Percentiles rank a stretch among this genome's conserved stretches.
These are phyloP conservation scores for Aselliscus stoliczkanus DNA, from an alignment of 2,797 vertebrate genomes.

Conservation along the genomic window DNA sequence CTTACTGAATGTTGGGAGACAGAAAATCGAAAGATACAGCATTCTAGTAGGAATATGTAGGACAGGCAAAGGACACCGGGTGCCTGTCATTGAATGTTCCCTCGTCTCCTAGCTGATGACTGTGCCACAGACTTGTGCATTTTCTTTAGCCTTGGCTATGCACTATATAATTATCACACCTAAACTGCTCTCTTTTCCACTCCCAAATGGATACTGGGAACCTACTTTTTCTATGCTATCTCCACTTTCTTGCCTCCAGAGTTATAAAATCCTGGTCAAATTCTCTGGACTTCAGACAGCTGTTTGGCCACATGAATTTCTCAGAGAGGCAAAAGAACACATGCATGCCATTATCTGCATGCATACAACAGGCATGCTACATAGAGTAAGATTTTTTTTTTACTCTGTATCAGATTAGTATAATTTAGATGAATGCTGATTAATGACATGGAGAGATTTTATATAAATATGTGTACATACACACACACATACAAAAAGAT, in stretches of 20 bases:
- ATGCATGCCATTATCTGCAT: not conserved
- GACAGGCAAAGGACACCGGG: not conserved
- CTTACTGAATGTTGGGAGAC: not conserved
- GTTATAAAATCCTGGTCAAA: not conserved
- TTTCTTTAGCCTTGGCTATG: not conserved
- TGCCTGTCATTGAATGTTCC: not conserved
- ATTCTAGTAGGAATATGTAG: not conserved
- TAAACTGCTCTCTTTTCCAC: conserved; percentile 16
- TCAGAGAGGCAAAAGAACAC: not conserved
- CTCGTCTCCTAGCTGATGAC: not conserved
- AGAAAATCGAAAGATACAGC: not conserved
- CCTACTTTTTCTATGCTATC: not conserved
- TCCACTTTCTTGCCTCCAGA: not conserved
- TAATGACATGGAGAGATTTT: not conserved
- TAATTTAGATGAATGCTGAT: conserved; percentile 4
- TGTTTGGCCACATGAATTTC: conserved; percentile 7
- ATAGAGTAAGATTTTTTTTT: not conserved
- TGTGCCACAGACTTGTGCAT: not conserved
- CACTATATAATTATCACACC: not conserved
- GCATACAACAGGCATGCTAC: not conserved
- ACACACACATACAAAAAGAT: not conserved
- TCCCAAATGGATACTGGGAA: not conserved
- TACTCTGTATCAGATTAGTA: not conserved
- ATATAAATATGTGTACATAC: not conserved
- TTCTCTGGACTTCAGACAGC: not conserved